Base-by-base conservation (phyloP, 2,797 vertebrate species). In the Carapus acus region DNA sequence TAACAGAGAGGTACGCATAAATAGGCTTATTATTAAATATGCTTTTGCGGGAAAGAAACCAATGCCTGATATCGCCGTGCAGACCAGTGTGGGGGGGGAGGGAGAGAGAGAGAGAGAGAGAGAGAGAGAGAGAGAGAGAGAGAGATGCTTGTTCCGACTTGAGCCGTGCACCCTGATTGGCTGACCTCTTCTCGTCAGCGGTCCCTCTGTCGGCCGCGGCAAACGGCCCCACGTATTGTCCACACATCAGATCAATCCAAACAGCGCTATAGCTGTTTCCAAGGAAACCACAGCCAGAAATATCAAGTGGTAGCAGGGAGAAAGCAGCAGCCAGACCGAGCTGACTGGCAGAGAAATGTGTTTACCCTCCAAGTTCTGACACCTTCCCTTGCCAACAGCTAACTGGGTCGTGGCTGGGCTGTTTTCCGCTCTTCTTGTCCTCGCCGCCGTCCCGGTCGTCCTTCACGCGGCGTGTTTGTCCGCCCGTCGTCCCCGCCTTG, bases 261-360 rank as follows among this genome's bases (percentile, higher is more conserved):
- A 77, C 48, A 72, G 67, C 52, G 39, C 45, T 57, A 78, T 58
- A 71, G 71, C 74, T 71, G 93, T 96, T 95, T 94, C 94, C 94
- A 94, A 89, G 90, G 93, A 93, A 94, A 97, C 83, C 78, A 60
- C 62, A 65, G 74, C 69, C 80, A 78, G 64, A 68, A 79, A 78
- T 73, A 78, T 74, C 60, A 88, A 90, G 85, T 89, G 84, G 87
- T 88, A 90, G 83, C 86, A 86, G 88, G 57, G 85, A 87, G 86
- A 79, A 71, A 83, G 86, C 33, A 65, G 53, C 39, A 74, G 69
- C 60, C 58, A 74, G 79, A 58, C 39, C 57, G 49, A 72, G 73
- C 78, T 67, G 69, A 80, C 86, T 78, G 86, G 89, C 87, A 91
- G 86, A 86, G 88, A 88, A 83, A 82, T 83, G 67, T 79, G 76